These are phyloP conservation scores for Harpagoxenus sublaevis DNA, from an alignment of 2,888 invertebrate species.

Conservation along the genomic window DNA sequence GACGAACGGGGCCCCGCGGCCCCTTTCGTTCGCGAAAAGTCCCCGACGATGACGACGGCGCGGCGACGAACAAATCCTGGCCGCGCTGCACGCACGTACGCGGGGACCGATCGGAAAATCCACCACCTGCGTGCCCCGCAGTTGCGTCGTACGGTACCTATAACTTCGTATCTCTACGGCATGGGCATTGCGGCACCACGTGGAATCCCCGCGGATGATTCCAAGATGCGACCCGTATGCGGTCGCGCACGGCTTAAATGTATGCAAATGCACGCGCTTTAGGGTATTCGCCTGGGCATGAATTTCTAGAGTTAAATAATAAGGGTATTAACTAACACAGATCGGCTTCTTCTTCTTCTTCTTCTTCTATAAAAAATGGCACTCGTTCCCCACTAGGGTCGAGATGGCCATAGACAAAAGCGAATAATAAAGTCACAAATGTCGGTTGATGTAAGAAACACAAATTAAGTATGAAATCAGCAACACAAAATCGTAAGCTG, in stretches of 20 bases:
- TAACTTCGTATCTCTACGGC: constrained; percentile 34
- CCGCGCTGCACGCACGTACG: background rate
- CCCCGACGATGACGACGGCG: constrained; percentile 9
- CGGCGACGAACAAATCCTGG: constrained; percentile 26
- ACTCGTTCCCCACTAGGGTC: too few relatives aligned
- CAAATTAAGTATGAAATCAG: too few relatives aligned
- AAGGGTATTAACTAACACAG: background rate
- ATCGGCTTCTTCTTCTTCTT: too few relatives aligned
- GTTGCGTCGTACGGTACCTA: constrained; percentile 49
- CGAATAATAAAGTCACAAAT: too few relatives aligned
- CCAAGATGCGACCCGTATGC: constrained; percentile 13
- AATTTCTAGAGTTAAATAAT: constrained; percentile 37
- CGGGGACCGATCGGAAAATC: constrained; percentile 46
- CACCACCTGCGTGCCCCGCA: constrained; percentile 55
- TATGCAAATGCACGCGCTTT: constrained; percentile 51
- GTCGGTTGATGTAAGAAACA: too few relatives aligned
- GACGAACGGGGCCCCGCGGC: constrained; percentile 58
- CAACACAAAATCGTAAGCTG: too few relatives aligned
- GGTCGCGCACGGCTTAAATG: constrained; percentile 15
- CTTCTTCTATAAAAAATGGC: too few relatives aligned
- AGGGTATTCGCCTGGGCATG: constrained; percentile 18
- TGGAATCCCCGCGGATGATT: constrained; percentile 37
- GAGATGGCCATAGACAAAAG: too few relatives aligned
- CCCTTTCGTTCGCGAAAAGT: constrained; percentile 56
- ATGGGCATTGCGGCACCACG: constrained; percentile 25